These are phyloP conservation scores for Amblyopsis hoosieri DNA, from an alignment of 2,797 vertebrate species.

Conservation along the genomic window DNA sequence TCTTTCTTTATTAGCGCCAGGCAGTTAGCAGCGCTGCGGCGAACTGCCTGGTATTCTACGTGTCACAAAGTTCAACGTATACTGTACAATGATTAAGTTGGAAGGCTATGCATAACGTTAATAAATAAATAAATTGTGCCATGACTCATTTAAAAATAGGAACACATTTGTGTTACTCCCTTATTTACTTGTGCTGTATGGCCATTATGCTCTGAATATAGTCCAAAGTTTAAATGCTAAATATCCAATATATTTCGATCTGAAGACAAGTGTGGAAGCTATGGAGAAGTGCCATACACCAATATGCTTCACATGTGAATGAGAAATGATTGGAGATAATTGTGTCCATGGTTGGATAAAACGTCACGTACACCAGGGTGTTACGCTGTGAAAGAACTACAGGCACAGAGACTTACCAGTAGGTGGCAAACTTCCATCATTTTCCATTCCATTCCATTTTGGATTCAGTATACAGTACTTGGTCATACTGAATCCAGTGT, in stretches of 20 bases:
- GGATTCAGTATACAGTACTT: too few species aligned
- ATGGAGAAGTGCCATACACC: neutral
- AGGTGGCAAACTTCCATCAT: constrained; percentile 74
- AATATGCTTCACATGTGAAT: constrained; percentile 19
- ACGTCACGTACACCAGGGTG: constrained; percentile 30
- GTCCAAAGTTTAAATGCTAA: neutral
- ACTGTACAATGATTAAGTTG: constrained; percentile 74
- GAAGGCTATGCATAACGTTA: constrained; percentile 77
- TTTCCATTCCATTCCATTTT: too few species aligned
- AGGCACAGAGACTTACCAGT: constrained; percentile 53
- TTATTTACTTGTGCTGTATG: neutral
- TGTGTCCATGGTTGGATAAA: constrained; percentile 17
- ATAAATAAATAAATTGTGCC: constrained; percentile 80
- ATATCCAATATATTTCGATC: neutral
- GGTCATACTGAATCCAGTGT: constrained; percentile 64
- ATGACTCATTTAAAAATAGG: constrained; percentile 63
- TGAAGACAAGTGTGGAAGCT: neutral
- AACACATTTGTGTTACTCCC: constrained; percentile 10
- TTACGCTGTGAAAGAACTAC: constrained; percentile 7
- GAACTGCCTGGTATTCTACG: constrained; percentile 66
- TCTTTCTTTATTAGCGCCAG: constrained; percentile 52
- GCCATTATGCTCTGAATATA: neutral
- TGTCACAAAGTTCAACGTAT: constrained; percentile 76
- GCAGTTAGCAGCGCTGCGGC: constrained; percentile 1
- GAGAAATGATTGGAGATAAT: constrained; percentile 28